Percentiles rank a stretch among this genome's conserved stretches.
Conservation (phyloP, 2,797 vertebrate genomes). For the Danio tinwini region DNA sequence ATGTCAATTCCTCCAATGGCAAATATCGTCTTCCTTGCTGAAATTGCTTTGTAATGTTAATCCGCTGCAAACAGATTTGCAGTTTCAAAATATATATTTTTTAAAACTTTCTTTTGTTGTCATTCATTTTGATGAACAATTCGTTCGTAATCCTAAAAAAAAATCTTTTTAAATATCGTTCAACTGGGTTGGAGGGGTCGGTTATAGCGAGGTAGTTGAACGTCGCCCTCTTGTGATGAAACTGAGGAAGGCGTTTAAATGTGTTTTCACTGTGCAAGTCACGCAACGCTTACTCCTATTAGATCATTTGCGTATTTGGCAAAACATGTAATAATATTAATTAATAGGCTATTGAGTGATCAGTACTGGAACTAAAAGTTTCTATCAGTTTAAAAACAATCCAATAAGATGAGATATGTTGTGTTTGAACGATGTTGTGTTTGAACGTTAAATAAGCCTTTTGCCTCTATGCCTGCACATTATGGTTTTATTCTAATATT, state of each 20-base stretch:
- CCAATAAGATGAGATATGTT: no score
- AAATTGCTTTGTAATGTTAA: neutral
- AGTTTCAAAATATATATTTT: neutral
- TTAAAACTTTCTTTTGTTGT: no score
- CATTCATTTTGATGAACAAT: neutral
- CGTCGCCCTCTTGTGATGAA: slow-evolving; percentile 24
- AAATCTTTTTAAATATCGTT: neutral
- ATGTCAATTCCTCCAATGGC: neutral
- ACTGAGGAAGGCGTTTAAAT: neutral
- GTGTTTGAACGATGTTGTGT: no score
- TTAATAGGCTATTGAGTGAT: no score
- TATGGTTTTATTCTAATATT: no score
- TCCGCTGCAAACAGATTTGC: neutral
- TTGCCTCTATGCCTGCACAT: no score
- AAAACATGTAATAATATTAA: neutral
- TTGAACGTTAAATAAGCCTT: no score
- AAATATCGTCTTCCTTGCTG: neutral
- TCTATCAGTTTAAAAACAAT: no score
- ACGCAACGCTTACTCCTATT: neutral
- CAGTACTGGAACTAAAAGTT: no score
- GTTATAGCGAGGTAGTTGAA: neutral
- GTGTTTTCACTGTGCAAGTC: neutral
- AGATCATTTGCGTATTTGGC: neutral
- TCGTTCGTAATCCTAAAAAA: neutral
- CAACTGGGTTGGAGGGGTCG: no score